A percentile compares a stretch with the other conserved stretches of the same genome.
phyloP scores from a whole-genome alignment of 2,888 invertebrate species.

The Lepeophtheirus nordmannii region DNA sequence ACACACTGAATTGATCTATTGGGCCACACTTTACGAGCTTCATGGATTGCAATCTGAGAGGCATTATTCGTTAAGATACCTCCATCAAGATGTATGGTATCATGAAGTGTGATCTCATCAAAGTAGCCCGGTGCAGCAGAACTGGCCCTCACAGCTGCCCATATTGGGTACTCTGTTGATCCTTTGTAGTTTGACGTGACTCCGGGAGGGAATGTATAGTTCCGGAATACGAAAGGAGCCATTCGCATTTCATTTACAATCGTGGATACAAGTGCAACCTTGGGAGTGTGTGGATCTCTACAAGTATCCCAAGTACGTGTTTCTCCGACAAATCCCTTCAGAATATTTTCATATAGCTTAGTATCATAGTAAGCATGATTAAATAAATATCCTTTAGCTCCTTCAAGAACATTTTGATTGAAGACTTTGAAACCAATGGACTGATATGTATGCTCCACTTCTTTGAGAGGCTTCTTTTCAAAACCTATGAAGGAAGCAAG shows the following conservation, averaged over 20 bases:
- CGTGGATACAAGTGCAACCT: constrained; percentile 62
- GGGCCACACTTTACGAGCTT: constrained; percentile 68
- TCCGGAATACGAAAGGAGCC: constrained; percentile 65
- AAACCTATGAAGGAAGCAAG: constrained; percentile 55
- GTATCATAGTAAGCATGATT: constrained; percentile 79
- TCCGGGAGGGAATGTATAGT: constrained; percentile 57
- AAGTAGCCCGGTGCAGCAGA: constrained; percentile 85
- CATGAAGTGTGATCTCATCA: constrained; percentile 56
- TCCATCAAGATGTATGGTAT: constrained; percentile 56
- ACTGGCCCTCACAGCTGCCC: constrained; percentile 73
- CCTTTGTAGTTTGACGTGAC: constrained; percentile 54
- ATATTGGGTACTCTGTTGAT: constrained; percentile 49
- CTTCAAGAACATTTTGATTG: constrained; percentile 47
- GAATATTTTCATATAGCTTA: constrained; percentile 57
- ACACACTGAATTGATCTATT: constrained; percentile 55
- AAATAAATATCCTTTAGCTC: constrained; percentile 61
- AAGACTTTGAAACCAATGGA: constrained; percentile 49
- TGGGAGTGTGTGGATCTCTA: constrained; percentile 33
- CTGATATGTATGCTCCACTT: constrained; percentile 46
- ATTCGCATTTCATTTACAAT: constrained; percentile 56
- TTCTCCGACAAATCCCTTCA: constrained; percentile 50
- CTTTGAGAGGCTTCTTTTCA: constrained; percentile 43
- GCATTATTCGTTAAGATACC: constrained; percentile 78
- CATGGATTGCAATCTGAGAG: constrained; percentile 69
- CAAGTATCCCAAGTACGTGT: not conserved